Evolutionary conservation across 2,888 invertebrate species (phyloP), one percentile per base, ranked within the genome.

Genomic region (Brachylomia viminalis): DNA sequence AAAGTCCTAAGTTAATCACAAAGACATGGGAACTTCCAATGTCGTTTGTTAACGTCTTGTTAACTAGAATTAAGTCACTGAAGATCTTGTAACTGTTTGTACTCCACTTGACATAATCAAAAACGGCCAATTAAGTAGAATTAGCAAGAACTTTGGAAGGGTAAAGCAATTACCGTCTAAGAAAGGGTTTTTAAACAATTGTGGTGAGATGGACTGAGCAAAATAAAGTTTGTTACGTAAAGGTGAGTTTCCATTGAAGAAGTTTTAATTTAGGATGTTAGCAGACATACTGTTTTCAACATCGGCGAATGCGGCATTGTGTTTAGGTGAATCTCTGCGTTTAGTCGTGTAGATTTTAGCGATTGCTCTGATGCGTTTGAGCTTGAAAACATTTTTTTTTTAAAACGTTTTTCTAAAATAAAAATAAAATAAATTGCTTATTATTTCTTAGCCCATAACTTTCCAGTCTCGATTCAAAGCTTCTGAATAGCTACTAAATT

Each of bases 1-100:
- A 77, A 87, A 85, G 54, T 87, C 62, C 65, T 58, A 75, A 84
- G 67, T 82, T 78, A 75, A 87, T 87, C 86, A 86, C 20, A 38
- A 61, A 76, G 72, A 81, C 54, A 78, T 74, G 64, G 58, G 73
- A 82, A 82, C 81, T 87, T 64, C 68, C 33, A 80, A 83, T 78
- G 79, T 87, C 67, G 76, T 86, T 79, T 81, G 87, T 83, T 83
- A 85, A 85, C 76, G 80, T 82, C 82, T 86, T 86, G 88, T 86
- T 84, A 84, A 84, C 82, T 68, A 75, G 78, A 80, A 77, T 86
- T 82, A 84, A 82, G 82, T 87, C 67, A 82, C 27, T 71, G 61
- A 69, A 65, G 73, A 72, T 77, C 71, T 81, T 77, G 27, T 74
- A 67, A 67, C 80, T 78, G 61, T 75, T 77, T 84, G 68, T 75